Evolutionary conservation across 2,113 vertebrate species (phyloP).

Genomic region (Plectropomus leopardus): DNA sequence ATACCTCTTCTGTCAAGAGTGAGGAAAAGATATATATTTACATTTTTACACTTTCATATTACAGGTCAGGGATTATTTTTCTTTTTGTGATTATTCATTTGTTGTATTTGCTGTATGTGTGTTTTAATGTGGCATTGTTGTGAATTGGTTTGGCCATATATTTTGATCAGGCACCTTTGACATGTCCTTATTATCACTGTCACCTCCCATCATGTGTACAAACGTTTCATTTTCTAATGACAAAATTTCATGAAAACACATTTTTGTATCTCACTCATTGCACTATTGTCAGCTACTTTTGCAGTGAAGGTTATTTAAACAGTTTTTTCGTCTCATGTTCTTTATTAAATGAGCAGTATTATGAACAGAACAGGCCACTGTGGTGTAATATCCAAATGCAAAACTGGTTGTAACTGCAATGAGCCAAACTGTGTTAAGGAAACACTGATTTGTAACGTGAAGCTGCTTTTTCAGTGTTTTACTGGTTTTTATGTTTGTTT

Average conservation of each 20-base stretch:
- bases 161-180: not conserved
- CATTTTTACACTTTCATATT: constrained; percentile 21
- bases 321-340: constrained; percentile 3
- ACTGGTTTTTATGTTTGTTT: too few relatives aligned
- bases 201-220: too few relatives aligned
- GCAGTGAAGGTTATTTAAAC: not conserved
- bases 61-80: not conserved
- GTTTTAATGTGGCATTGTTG: too few relatives aligned
- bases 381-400: constrained; percentile 1
- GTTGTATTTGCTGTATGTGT: not conserved
- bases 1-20: constrained; percentile 1
- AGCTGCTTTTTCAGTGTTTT: too few relatives aligned
- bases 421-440: too few relatives aligned
- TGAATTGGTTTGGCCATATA: not conserved
- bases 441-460: too few relatives aligned
- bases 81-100: not conserved
- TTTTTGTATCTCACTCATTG: not conserved
- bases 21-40: not conserved
- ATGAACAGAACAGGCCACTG: not conserved
- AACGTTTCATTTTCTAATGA: not conserved
- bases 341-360: not conserved
- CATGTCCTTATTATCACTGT: not conserved
- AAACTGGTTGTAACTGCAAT: too few relatives aligned
- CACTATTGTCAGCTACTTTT: not conserved
- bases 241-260: not conserved